These are phyloP conservation scores for Atlantisia rogersi DNA, from an alignment of 2,113 vertebrate species.

Conservation along the genomic window DNA sequence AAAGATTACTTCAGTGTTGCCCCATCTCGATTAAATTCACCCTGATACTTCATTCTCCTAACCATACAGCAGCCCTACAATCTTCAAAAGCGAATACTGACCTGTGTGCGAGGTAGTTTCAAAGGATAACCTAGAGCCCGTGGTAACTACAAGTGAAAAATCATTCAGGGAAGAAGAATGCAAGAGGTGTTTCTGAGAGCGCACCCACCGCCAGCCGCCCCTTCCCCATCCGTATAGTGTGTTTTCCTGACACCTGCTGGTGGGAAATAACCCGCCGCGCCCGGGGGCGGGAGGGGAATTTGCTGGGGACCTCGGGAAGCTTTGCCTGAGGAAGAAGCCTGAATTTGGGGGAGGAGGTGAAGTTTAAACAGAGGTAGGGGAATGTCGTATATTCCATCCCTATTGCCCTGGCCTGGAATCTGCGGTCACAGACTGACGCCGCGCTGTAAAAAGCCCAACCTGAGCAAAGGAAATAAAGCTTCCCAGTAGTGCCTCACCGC, in stretches of 20 bases:
- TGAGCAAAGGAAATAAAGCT: neutral
- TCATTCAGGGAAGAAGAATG: accelerated
- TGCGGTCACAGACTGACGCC: accelerated
- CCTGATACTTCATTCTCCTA: neutral
- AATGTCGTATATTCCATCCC: accelerated
- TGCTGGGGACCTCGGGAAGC: neutral
- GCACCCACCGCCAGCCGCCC: no score
- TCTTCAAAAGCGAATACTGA: neutral
- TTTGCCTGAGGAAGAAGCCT: neutral
- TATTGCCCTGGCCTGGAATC: neutral
- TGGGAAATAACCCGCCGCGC: neutral
- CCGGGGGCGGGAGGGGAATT: accelerated
- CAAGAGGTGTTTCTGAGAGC: accelerated
- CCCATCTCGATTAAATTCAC: no score
- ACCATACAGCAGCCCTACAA: accelerated
- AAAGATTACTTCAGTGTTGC: neutral
- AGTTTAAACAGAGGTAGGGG: neutral
- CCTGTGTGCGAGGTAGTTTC: neutral
- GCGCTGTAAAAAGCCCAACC: neutral
- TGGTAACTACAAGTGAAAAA: neutral
- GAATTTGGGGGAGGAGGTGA: neutral
- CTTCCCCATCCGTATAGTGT: neutral
- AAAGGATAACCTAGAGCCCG: neutral
- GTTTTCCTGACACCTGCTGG: conserved; percentile 43
- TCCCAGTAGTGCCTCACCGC: neutral